A percentile compares a stretch with the other conserved stretches of the same genome.
These are phyloP conservation scores for Pseudopipra pipra DNA, from an alignment of 2,113 vertebrate genomes.

Conservation along the genomic window DNA sequence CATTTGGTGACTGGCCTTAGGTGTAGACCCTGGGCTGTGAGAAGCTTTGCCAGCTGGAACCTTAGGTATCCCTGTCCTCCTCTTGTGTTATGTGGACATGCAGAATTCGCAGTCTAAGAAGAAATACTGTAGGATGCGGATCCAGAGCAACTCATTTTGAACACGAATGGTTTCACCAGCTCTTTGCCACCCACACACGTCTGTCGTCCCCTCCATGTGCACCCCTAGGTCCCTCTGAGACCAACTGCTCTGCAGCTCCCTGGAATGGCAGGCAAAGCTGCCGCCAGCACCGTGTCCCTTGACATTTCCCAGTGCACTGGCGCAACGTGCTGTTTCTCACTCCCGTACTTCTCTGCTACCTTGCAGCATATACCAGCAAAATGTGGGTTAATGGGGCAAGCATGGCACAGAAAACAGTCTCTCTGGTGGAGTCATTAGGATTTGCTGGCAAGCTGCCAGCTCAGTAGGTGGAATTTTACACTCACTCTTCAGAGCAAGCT, in stretches of 20 bases:
- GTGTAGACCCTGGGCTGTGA: background rate
- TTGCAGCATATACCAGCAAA: background rate
- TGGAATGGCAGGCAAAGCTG: background rate
- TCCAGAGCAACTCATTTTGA: background rate
- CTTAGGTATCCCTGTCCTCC: background rate
- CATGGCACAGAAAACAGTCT: slow-evolving; percentile 22
- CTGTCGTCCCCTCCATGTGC: background rate
- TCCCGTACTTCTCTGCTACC: background rate
- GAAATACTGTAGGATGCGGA: background rate
- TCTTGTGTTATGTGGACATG: accelerated
- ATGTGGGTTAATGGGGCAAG: slow-evolving; percentile 55
- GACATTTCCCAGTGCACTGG: accelerated
- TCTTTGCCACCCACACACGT: background rate
- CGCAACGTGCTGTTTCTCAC: accelerated
- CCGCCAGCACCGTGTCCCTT: accelerated
- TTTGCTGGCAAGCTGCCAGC: slow-evolving; percentile 29
- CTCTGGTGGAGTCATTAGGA: slow-evolving; percentile 33
- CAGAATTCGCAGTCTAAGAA: background rate
- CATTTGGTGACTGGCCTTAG: background rate
- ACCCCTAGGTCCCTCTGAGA: background rate
- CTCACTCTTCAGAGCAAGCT: slow-evolving; percentile 2
- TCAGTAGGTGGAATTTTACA: slow-evolving; percentile 30
- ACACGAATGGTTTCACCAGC: background rate
- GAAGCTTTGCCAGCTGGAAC: background rate
- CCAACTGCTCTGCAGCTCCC: background rate